Conservation (phyloP, 2,888 invertebrate species). For the Lysandra bellargus region DNA sequence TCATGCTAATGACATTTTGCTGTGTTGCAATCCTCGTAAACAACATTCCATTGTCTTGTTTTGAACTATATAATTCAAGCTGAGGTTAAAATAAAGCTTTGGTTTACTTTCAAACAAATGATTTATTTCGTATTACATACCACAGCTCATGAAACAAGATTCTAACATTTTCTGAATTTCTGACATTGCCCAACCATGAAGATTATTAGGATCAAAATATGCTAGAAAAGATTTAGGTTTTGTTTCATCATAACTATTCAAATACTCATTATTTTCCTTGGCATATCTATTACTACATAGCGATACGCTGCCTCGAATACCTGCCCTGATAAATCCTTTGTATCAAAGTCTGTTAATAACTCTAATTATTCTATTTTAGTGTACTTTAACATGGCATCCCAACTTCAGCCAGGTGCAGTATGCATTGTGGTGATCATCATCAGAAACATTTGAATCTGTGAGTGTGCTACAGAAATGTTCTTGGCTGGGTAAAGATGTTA, state of each 20-base stretch:
- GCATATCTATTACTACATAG: neutral
- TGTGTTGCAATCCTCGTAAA: no score
- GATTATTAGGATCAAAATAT: neutral
- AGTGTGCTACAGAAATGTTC: neutral
- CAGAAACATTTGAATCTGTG: neutral
- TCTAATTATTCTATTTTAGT: constrained; percentile 40
- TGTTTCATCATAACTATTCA: neutral
- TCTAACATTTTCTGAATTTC: neutral
- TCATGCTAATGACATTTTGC: no score
- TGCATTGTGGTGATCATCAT: neutral
- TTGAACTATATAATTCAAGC: no score
- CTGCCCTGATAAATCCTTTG: constrained; percentile 37
- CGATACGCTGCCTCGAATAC: neutral
- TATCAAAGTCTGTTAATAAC: constrained; percentile 41
- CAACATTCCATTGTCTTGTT: no score
- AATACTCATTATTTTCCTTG: neutral
- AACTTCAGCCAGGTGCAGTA: constrained; percentile 44
- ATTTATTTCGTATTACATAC: no score
- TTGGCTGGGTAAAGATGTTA: neutral
- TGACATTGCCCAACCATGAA: no score
- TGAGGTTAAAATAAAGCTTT: no score
- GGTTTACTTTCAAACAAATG: no score
- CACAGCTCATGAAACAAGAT: no score
- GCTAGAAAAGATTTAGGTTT: neutral
- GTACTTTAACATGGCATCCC: constrained; percentile 45